Base-by-base conservation (phyloP, 2,113 vertebrate species). In the Ictidomys tridecemlineatus region DNA sequence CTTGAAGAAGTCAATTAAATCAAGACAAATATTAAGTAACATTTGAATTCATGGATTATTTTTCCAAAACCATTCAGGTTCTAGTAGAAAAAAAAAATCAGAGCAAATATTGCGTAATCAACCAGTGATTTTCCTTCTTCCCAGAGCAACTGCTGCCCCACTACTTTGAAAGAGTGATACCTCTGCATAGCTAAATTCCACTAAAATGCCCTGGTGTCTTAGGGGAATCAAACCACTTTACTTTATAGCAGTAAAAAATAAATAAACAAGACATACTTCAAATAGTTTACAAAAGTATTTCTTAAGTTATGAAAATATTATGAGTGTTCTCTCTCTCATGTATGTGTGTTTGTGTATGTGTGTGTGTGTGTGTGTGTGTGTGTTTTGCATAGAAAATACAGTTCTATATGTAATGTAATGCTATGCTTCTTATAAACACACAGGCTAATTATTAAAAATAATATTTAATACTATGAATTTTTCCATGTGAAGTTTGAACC, bases 1-100 rank as follows among this genome's bases (percentile, higher is more conserved):
- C n/a, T 61, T 6, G 4, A 79, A 61, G 30, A 65, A 20, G 34
- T 3, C 45, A 74, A 65, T 16, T 78, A 85, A 95, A 53, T 73
- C 30, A n/a, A 56, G 9, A 77, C 73, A 74, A 65, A 56, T 16
- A 56, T 39, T 65, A 65, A 78, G 13, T 84, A 65, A 74, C 69
- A 93, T 79, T 53, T 86, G 56, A 94, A 85, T 86, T 87, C 72
- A 56, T 11, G 87, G 69, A 30, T 72, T 65, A 67, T 16, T 90
- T 45, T 74, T 69, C 63, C 2, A 13, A 69, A 93, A 30, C 6
- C 20, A 74, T 63, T 53, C 11, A 65, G 24, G 1, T 73, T 73
- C 34, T 90, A 16, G 79, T 37, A 39, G 32, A 22, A 72, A 24
- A 58, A 58, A 20, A 30, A 74, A 16, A 48, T 2, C 24, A 56